Evolutionary conservation across 2,888 invertebrate species (phyloP), one percentile per base, ranked within the genome.

Genomic region (Cataglyphis livida): DNA sequence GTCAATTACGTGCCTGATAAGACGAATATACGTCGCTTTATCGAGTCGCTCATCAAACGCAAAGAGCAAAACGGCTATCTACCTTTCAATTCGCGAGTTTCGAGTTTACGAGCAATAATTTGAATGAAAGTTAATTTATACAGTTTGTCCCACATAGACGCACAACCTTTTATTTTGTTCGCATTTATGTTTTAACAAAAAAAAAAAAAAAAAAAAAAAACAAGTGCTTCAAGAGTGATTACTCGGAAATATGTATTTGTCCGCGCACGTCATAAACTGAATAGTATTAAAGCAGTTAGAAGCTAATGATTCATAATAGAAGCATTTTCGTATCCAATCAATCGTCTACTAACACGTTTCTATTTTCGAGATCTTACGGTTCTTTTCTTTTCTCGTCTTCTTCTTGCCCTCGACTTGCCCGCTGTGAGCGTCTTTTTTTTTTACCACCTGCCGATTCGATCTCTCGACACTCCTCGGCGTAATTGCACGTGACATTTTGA

Each of bases 401-500:
- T 51, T 15, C n/a, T 51, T 51, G 51, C 51, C 7, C 65, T 38
- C 51, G 18, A 66, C 51, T 48, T 35, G 32, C 44, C 12, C 59
- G 25, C 12, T 61, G 12, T 61, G 64, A 12, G n/a, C 38, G 25
- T 25, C 38, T 61, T 79, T 78, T 78, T 28, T 71, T 71, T 59
- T 78, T 59, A 18, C 68, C 32, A 57, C 21, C 57, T 18, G 41
- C 15, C n/a, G 73, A 54, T 4, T 25, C 57, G 62, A 65, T 38
- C 66, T 48, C 28, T 25, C 51, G 81, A 68, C 79, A 44, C 44
- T 70, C 9, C n/a, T 15, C 57, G 48, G 65, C 51, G 84, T 81
- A 86, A 88, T 88, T 83, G 79, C 73, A 83, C 82, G 84, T 74
- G 84, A 87, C 83, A 79, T 44, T 44, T 44, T 44, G 44, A 44